A percentile compares a stretch with the other conserved stretches of the same genome.
Evolutionary conservation across 2,113 vertebrate species (phyloP).

Genomic region (Callipepla squamata): DNA sequence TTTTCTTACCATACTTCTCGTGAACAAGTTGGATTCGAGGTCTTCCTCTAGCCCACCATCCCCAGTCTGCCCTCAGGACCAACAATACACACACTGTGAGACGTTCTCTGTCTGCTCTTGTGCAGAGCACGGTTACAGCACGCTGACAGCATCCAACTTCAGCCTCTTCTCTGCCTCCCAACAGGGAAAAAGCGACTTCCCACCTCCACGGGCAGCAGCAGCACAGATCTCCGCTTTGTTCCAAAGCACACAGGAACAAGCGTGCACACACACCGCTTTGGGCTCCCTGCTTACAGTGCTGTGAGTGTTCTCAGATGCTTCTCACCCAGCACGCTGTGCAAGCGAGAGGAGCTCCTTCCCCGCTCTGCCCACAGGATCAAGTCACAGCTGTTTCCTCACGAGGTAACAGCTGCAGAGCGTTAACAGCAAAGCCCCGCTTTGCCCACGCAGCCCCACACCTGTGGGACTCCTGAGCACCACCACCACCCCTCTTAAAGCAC

Average conservation of each 20-base stretch:
- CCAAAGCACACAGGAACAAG: neutral
- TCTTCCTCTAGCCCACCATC: neutral
- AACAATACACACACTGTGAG: rapidly evolving
- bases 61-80: neutral
- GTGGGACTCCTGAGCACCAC: neutral
- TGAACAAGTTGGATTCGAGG: neutral
- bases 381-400: neutral
- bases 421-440: rapidly evolving
- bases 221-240: neutral
- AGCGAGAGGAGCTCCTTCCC: neutral
- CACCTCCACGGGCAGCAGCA: neutral
- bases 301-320: neutral
- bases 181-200: neutral
- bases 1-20: conserved; percentile 20
- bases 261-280: rapidly evolving
- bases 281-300: neutral
- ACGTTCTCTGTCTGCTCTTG: too few relatives aligned
- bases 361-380: neutral
- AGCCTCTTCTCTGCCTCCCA: neutral
- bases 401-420: neutral
- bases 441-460: neutral
- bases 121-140: neutral
- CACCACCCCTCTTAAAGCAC: neutral
- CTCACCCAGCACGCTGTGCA: neutral
- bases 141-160: neutral